phyloP scores from a whole-genome alignment of 2,888 invertebrate species.

The Bimastos eiseni region DNA sequence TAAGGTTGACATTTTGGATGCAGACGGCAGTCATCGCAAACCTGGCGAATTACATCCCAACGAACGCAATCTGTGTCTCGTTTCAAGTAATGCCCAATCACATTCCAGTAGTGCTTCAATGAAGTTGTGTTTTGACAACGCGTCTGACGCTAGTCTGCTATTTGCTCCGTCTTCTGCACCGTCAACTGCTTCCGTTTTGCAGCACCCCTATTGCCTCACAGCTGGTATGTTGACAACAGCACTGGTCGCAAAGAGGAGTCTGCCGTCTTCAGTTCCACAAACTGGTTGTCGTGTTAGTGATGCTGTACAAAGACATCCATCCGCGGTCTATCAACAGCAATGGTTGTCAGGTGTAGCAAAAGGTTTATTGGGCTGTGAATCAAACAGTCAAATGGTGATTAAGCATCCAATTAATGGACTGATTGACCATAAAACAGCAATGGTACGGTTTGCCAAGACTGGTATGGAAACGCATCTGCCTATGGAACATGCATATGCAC shows the following conservation, averaged over 20 bases:
- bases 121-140: background rate
- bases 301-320: background rate
- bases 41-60: background rate
- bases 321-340: background rate
- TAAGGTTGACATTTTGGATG: background rate
- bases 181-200: background rate
- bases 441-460: background rate
- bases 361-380: background rate
- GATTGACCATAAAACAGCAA: background rate
- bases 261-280: background rate
- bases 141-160: background rate
- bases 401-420: conserved; percentile 1
- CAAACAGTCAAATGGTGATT: background rate
- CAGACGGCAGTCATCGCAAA: background rate
- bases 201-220: background rate
- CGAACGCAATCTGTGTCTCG: background rate
- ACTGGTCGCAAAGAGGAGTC: background rate
- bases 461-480: too few relatives aligned
- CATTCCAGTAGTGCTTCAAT: conserved; percentile 13
- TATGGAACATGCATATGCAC: background rate
- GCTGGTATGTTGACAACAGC: background rate
- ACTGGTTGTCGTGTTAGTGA: background rate
- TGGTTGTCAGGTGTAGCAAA: background rate
- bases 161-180: background rate
- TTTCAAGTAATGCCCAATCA: background rate